Conservation (phyloP, 2,113 vertebrate species). For the Carlito syrichta region DNA sequence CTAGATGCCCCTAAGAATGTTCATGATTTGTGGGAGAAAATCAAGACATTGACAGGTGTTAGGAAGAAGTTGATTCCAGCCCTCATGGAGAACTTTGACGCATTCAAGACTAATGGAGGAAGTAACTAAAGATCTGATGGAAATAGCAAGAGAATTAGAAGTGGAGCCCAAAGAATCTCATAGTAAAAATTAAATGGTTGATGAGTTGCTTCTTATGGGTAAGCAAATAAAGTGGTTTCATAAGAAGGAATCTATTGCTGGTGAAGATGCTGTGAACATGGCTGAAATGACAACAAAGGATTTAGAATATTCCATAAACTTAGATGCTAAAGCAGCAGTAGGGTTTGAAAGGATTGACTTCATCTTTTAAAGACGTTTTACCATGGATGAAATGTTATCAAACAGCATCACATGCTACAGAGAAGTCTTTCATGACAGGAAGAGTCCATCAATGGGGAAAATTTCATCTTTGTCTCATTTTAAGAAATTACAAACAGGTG, state of each 20-base stretch:
- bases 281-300: neutral
- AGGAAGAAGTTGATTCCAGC: neutral
- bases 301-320: neutral
- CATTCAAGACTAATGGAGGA: neutral
- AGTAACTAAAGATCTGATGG: neutral
- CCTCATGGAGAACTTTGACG: neutral
- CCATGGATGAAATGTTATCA: neutral
- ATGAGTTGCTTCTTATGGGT: neutral
- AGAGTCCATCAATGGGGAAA: neutral
- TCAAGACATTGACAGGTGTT: neutral
- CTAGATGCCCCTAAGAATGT: neutral
- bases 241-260: neutral
- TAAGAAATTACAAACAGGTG: neutral
- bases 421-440: neutral
- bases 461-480: neutral
- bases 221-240: neutral
- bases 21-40: neutral
- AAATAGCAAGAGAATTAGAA: neutral
- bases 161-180: neutral
- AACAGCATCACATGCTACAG: neutral
- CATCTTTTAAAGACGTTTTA: neutral
- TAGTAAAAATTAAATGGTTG: neutral
- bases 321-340: neutral
- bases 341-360: neutral
- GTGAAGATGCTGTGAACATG: neutral